A percentile compares a stretch with the other conserved stretches of the same genome.
These are phyloP conservation scores for Drosophila falleni DNA, from an alignment of 2,888 invertebrate genomes.

Conservation along the genomic window DNA sequence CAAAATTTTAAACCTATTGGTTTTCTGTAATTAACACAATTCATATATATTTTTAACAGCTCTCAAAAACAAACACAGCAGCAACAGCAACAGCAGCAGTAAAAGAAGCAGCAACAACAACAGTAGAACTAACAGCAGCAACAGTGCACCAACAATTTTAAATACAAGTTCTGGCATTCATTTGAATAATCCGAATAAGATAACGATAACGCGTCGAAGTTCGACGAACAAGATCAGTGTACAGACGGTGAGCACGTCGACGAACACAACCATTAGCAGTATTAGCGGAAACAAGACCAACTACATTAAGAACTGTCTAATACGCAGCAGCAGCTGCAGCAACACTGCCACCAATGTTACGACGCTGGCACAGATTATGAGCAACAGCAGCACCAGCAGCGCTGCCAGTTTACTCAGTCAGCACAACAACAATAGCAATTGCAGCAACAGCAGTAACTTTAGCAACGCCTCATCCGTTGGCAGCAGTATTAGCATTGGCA, in stretches of 20 bases:
- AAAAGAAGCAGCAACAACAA: conserved; percentile 27
- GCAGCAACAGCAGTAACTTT: conserved; percentile 75
- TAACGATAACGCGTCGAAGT: conserved; percentile 71
- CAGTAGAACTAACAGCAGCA: conserved; percentile 29
- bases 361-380: conserved; percentile 83
- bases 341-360: conserved; percentile 83
- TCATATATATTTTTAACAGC: conserved; percentile 52
- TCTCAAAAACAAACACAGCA: conserved; percentile 68
- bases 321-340: conserved; percentile 83
- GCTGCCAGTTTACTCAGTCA: conserved; percentile 73
- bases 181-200: conserved; percentile 66
- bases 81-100: conserved; percentile 15
- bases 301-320: conserved; percentile 83
- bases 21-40: background rate
- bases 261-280: conserved; percentile 58
- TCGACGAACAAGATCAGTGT: conserved; percentile 59
- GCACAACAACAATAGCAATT: conserved; percentile 71
- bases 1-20: too few relatives aligned
- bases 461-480: conserved; percentile 75
- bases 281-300: conserved; percentile 66
- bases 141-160: conserved; percentile 48
- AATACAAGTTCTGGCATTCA: conserved; percentile 44
- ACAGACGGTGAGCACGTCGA: conserved; percentile 66
- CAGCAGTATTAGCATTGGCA: conserved; percentile 75
- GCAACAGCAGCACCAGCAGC: conserved; percentile 82